Percentiles rank a stretch among this genome's conserved stretches.
phyloP scores from a whole-genome alignment of 2,888 invertebrate genomes.

The Microplitis manilae region DNA sequence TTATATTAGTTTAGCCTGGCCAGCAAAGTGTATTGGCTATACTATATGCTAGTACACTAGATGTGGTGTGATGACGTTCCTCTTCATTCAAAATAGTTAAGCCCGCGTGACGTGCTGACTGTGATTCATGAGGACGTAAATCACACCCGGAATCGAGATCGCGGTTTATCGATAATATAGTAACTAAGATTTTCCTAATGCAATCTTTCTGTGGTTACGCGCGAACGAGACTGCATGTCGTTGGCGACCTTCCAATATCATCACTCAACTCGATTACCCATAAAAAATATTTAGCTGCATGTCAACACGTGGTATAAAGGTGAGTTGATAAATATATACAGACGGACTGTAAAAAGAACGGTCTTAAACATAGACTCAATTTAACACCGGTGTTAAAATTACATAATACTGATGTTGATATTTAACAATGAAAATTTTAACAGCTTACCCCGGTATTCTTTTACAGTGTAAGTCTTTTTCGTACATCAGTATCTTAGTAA shows the following conservation, averaged over 20 bases:
- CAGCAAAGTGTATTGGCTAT: background rate
- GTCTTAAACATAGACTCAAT: too few relatives aligned
- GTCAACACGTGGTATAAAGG: too few relatives aligned
- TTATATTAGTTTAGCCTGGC: too few relatives aligned
- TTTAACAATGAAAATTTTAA: too few relatives aligned
- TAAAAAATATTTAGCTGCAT: background rate
- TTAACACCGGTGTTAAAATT: too few relatives aligned
- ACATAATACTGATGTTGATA: too few relatives aligned
- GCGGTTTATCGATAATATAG: conserved; percentile 11
- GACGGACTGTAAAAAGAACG: too few relatives aligned
- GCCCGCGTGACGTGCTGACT: conserved; percentile 2
- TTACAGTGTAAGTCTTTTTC: too few relatives aligned
- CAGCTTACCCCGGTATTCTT: too few relatives aligned
- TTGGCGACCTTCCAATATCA: background rate
- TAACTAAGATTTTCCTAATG: conserved; percentile 25
- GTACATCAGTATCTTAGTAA: too few relatives aligned
- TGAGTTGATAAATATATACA: too few relatives aligned
- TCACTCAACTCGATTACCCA: background rate
- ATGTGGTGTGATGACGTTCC: conserved; percentile 14
- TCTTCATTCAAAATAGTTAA: conserved; percentile 26
- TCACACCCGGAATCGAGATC: conserved; percentile 5
- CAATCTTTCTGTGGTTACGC: conserved; percentile 12
- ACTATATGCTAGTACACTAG: background rate
- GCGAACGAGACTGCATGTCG: background rate
- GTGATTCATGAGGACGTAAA: conserved; percentile 31